Evolutionary conservation across 2,113 vertebrate genomes (phyloP).

Genomic region (Grammomys surdaster): DNA sequence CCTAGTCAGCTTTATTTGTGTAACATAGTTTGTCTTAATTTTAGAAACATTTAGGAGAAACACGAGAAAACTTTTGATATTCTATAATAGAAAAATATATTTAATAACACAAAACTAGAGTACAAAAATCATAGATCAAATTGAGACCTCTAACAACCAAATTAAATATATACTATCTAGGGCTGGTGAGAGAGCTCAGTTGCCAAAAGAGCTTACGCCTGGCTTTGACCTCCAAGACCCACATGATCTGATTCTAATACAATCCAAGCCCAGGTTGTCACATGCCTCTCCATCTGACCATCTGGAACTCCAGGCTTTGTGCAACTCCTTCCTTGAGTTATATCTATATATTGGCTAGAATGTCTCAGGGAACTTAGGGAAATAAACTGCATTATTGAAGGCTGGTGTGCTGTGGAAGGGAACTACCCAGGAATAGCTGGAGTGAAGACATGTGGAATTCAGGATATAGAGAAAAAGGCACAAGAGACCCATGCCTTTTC

Average conservation of each 20-base stretch:
- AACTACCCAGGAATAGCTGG: not conserved
- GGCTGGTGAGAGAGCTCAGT: not conserved
- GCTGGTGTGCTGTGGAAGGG: not conserved
- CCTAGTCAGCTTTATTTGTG: not conserved
- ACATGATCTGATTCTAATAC: too few relatives aligned
- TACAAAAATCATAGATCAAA: slow-evolving; percentile 14
- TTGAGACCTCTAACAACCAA: not conserved
- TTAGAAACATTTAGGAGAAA: not conserved
- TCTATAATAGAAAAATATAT: not conserved
- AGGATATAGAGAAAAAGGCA: not conserved
- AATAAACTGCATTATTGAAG: not conserved
- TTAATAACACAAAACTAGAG: not conserved
- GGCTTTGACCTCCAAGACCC: not conserved
- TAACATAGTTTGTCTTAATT: slow-evolving; percentile 16
- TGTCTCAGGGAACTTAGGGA: not conserved
- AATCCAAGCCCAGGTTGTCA: not conserved
- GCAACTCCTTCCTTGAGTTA: not conserved
- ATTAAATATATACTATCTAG: slow-evolving; percentile 1
- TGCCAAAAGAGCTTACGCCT: not conserved
- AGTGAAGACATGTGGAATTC: not conserved
- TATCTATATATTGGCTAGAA: not conserved
- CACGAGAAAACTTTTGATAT: not conserved
- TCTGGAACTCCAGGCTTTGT: not conserved
- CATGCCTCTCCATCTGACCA: too few relatives aligned
- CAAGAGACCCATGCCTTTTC: not conserved